phyloP scores from a whole-genome alignment of 2,888 invertebrate genomes.

The Hololepta plana region DNA sequence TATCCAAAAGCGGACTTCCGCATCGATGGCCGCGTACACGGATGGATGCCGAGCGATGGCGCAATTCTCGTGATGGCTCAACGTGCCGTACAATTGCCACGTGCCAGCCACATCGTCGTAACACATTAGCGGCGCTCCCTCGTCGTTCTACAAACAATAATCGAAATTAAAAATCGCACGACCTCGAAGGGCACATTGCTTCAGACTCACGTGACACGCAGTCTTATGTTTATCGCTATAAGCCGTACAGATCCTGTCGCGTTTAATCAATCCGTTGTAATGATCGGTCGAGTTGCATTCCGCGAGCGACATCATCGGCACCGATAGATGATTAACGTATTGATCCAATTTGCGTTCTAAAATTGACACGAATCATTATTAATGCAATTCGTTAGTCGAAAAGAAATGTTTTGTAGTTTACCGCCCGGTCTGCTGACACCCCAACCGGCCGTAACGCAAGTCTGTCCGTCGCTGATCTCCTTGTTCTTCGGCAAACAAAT shows the following conservation, averaged over 20 bases:
- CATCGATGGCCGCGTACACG: slow-evolving; percentile 31
- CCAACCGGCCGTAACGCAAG: slow-evolving; percentile 42
- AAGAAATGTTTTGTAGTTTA: slow-evolving; percentile 12
- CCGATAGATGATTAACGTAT: slow-evolving; percentile 33
- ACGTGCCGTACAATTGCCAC: slow-evolving; percentile 42
- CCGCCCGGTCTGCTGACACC: slow-evolving; percentile 31
- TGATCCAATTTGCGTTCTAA: slow-evolving; percentile 29
- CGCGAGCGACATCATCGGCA: slow-evolving; percentile 32
- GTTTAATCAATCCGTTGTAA: slow-evolving; percentile 37
- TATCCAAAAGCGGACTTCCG: slow-evolving; percentile 26
- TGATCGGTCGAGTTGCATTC: slow-evolving; percentile 43
- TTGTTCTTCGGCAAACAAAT: slow-evolving; percentile 34
- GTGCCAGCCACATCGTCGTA: slow-evolving; percentile 28
- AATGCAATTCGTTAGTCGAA: too few species aligned
- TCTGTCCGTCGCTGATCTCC: slow-evolving; percentile 29
- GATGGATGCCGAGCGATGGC: slow-evolving; percentile 37
- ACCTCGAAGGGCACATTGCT: background rate
- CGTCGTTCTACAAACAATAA: slow-evolving; percentile 33
- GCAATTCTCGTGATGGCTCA: slow-evolving; percentile 40
- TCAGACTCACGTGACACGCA: slow-evolving; percentile 37
- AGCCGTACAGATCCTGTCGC: slow-evolving; percentile 39
- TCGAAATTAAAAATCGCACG: slow-evolving; percentile 1
- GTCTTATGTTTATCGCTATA: slow-evolving; percentile 34
- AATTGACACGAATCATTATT: slow-evolving; percentile 13
- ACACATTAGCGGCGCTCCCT: slow-evolving; percentile 48